phyloP scores from a whole-genome alignment of 2,888 invertebrate genomes.

The Amphipoea lucens region DNA sequence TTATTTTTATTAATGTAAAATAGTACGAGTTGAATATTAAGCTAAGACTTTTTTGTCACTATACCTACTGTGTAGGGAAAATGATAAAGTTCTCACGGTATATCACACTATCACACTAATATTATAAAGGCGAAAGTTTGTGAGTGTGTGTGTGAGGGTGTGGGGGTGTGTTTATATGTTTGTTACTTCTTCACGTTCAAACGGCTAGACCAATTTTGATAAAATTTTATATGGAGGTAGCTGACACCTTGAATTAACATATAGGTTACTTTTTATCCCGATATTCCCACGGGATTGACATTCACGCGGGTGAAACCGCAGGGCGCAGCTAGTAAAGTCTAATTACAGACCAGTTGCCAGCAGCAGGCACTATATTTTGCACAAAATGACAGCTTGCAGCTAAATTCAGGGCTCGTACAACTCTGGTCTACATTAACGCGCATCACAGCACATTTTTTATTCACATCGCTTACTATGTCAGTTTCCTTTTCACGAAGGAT shows the following conservation, averaged over 20 bases:
- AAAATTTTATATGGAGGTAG: too few species aligned
- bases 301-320: too few species aligned
- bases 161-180: too few species aligned
- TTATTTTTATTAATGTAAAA: not conserved
- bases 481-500: slow-evolving; percentile 17
- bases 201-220: too few species aligned
- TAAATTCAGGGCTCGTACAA: not conserved
- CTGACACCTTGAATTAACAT: too few species aligned
- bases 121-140: too few species aligned
- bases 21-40: not conserved
- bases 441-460: slow-evolving; percentile 4
- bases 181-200: too few species aligned
- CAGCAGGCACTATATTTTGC: slow-evolving; percentile 3
- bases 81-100: not conserved
- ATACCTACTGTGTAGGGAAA: not conserved
- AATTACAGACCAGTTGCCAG: not conserved
- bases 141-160: too few species aligned
- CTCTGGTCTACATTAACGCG: not conserved
- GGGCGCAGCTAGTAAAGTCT: not conserved
- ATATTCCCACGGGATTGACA: too few species aligned
- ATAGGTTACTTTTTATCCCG: too few species aligned
- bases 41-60: not conserved
- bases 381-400: slow-evolving; percentile 6
- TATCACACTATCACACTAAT: not conserved
- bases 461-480: not conserved